A percentile compares a stretch with the other conserved stretches of the same genome.
These are phyloP conservation scores for Timandra comae DNA, from an alignment of 2,888 invertebrate species.

Conservation along the genomic window DNA sequence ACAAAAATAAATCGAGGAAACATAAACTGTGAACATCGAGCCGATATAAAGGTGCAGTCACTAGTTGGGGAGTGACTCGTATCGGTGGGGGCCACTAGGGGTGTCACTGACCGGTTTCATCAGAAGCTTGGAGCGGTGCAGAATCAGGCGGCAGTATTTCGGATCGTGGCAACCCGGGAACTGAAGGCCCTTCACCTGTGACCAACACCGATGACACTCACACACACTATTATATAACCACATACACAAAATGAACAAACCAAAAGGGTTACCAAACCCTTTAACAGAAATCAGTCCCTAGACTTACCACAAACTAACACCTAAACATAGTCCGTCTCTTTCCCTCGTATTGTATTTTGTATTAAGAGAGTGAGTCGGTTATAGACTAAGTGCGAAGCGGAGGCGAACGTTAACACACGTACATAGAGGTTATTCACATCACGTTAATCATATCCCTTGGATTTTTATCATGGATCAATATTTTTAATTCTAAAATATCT, in stretches of 20 bases:
- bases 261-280: neutral
- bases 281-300: too few relatives aligned
- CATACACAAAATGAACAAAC: too few relatives aligned
- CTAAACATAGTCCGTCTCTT: slow-evolving; percentile 2
- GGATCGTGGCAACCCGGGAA: slow-evolving; percentile 97
- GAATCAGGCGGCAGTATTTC: slow-evolving; percentile 95
- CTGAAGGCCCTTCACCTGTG: slow-evolving; percentile 96
- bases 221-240: slow-evolving; percentile 25
- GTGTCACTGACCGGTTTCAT: slow-evolving; percentile 93
- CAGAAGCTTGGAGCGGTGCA: slow-evolving; percentile 97
- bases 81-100: slow-evolving; percentile 31
- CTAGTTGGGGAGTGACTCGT: slow-evolving; percentile 35
- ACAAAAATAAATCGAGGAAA: slow-evolving; percentile 25
- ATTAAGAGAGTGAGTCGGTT: slow-evolving; percentile 2
- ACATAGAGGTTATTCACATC: slow-evolving; percentile 51
- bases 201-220: slow-evolving; percentile 57
- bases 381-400: slow-evolving; percentile 45
- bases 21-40: slow-evolving; percentile 38
- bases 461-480: neutral
- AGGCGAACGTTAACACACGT: slow-evolving; percentile 45
- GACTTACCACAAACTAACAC: slow-evolving; percentile 1
- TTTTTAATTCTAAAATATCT: too few relatives aligned
- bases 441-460: slow-evolving; percentile 22
- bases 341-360: slow-evolving; percentile 2
- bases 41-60: slow-evolving; percentile 39